These are phyloP conservation scores for Montipora foliosa DNA, from an alignment of 64 coral and sea anemone species.

Conservation along the genomic window DNA sequence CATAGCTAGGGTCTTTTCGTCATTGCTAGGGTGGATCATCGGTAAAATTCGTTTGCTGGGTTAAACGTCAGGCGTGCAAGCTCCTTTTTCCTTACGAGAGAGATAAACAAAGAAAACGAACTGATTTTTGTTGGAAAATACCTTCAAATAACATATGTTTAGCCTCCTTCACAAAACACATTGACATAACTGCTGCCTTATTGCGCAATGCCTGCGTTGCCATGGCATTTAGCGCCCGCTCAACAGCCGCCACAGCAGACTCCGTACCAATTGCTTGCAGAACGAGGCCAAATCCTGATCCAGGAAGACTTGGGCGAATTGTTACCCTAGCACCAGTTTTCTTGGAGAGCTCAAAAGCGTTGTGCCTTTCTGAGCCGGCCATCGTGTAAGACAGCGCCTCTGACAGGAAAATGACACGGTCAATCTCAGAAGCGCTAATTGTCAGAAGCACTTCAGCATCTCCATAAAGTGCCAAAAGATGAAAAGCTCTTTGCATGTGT, in stretches of 20 bases:
- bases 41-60: too few species aligned
- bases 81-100: too few species aligned
- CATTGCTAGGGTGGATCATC: too few species aligned
- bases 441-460: constrained; percentile 77
- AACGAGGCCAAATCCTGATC: constrained; percentile 71
- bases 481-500: constrained; percentile 92
- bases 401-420: constrained; percentile 67
- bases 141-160: constrained; percentile 92
- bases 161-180: constrained; percentile 93
- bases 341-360: constrained; percentile 68
- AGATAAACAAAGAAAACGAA: not conserved
- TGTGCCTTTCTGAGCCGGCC: constrained; percentile 81
- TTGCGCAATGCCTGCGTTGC: constrained; percentile 67
- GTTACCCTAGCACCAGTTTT: constrained; percentile 92
- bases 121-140: not conserved
- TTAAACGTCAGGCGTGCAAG: too few species aligned
- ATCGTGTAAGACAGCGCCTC: constrained; percentile 77
- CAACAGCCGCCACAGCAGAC: constrained; percentile 76
- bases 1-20: not conserved
- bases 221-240: constrained; percentile 79
- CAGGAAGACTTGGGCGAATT: constrained; percentile 73
- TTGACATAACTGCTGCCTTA: constrained; percentile 75
- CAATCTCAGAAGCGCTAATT: constrained; percentile 73
- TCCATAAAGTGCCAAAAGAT: constrained; percentile 84
- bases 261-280: constrained; percentile 88